These are phyloP conservation scores for Keiferia lycopersicella DNA, from an alignment of 2,888 invertebrate species.

Conservation along the genomic window DNA sequence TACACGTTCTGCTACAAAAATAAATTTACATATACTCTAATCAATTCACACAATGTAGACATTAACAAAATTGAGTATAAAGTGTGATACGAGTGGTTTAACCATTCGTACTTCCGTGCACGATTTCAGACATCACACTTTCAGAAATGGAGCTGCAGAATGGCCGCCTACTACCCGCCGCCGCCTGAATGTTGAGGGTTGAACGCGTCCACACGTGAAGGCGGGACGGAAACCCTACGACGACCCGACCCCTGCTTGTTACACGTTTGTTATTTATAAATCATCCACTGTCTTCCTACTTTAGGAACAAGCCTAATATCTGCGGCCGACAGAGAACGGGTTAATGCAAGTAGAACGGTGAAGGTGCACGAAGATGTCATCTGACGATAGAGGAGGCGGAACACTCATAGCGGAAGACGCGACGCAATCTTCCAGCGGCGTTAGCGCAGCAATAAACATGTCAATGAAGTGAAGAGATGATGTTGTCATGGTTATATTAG, in stretches of 20 bases:
- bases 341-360: no score
- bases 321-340: not conserved
- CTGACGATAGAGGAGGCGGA: not conserved
- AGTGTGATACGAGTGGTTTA: no score
- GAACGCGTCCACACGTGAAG: not conserved
- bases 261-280: not conserved
- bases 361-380: not conserved
- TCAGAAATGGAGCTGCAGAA: no score
- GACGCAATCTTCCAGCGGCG: not conserved
- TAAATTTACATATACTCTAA: no score
- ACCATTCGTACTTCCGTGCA: no score
- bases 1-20: no score
- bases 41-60: no score
- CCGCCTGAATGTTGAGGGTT: not conserved
- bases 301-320: not conserved
- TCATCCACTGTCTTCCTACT: not conserved
- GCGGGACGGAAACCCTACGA: not conserved
- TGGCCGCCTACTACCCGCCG: no score
- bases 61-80: no score
- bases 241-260: constrained; percentile 8
- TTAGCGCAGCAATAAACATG: constrained; percentile 18
- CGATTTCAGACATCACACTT: no score
- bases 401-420: not conserved
- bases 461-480: not conserved
- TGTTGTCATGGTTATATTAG: constrained; percentile 8